Evolutionary conservation across 2,888 invertebrate genomes (phyloP).

Genomic region (Platypus cylindrus): DNA sequence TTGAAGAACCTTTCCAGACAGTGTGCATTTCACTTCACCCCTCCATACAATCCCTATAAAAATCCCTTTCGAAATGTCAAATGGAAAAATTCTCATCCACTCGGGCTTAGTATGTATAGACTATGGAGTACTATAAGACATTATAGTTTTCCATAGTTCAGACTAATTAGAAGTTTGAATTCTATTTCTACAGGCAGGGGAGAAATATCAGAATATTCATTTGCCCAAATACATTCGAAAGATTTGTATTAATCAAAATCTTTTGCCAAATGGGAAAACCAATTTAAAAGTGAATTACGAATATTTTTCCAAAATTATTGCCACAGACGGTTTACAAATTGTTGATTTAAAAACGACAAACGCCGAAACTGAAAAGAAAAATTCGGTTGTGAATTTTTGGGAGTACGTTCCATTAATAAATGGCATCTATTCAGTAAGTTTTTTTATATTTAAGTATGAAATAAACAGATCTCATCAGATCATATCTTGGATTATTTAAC

Average conservation of each 20-base stretch:
- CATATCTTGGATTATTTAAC: no score
- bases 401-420: conserved; percentile 26
- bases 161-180: no score
- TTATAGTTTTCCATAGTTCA: no score
- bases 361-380: conserved; percentile 21
- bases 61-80: no score
- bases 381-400: conserved; percentile 25
- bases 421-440: conserved; percentile 18
- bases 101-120: no score
- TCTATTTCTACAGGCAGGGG: conserved; percentile 25
- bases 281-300: conserved; percentile 27
- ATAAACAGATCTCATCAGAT: no score
- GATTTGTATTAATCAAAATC: conserved; percentile 33
- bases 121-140: no score
- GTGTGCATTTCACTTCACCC: no score
- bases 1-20: no score
- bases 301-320: conserved; percentile 27
- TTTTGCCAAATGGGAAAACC: conserved; percentile 23
- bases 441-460: no score
- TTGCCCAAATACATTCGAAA: conserved; percentile 52
- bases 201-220: conserved; percentile 54
- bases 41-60: no score
- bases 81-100: no score
- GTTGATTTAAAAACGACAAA: conserved; percentile 24
- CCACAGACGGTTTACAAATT: conserved; percentile 29